Evolutionary conservation across 1,140 invertebrate species (phyloP).

Genomic region (Drosophila sucinea): DNA sequence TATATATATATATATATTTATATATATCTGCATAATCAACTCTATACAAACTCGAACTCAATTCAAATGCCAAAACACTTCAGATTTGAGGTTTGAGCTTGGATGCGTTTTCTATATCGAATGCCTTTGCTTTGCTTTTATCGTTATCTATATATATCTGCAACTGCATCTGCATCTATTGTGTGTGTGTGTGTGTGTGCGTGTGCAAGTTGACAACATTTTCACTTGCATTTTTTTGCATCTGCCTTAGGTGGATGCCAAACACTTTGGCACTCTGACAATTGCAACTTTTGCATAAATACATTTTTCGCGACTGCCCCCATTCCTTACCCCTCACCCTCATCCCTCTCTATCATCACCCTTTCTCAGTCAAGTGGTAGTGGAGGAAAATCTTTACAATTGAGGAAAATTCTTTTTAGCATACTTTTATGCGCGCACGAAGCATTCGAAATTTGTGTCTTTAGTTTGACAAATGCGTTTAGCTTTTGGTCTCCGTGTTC

Average conservation of each 20-base stretch:
- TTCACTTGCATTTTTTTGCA: slow-evolving; percentile 22
- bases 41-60: slow-evolving; percentile 41
- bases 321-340: slow-evolving; percentile 41
- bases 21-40: slow-evolving; percentile 27
- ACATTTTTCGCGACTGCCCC: slow-evolving; percentile 59
- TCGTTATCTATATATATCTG: slow-evolving; percentile 9
- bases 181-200: slow-evolving; percentile 2
- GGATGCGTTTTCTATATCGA: slow-evolving; percentile 5
- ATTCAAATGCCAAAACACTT: slow-evolving; percentile 76
- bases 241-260: slow-evolving; percentile 47
- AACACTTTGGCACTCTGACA: slow-evolving; percentile 75
- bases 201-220: slow-evolving; percentile 31
- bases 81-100: slow-evolving; percentile 44
- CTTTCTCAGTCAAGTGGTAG: slow-evolving; percentile 62
- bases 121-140: slow-evolving; percentile 17
- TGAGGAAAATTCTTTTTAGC: slow-evolving; percentile 51
- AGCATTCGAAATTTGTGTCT: slow-evolving; percentile 55
- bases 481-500: slow-evolving; percentile 26
- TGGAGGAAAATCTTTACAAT: slow-evolving; percentile 45
- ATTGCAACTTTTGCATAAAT: slow-evolving; percentile 81
- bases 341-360: not conserved
- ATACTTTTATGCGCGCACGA: slow-evolving; percentile 58
- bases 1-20: slow-evolving; percentile 34
- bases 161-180: not conserved
- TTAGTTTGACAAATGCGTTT: slow-evolving; percentile 55